These are phyloP conservation scores for Conchocele bisecta DNA, from an alignment of 2,888 invertebrate species.

Conservation along the genomic window DNA sequence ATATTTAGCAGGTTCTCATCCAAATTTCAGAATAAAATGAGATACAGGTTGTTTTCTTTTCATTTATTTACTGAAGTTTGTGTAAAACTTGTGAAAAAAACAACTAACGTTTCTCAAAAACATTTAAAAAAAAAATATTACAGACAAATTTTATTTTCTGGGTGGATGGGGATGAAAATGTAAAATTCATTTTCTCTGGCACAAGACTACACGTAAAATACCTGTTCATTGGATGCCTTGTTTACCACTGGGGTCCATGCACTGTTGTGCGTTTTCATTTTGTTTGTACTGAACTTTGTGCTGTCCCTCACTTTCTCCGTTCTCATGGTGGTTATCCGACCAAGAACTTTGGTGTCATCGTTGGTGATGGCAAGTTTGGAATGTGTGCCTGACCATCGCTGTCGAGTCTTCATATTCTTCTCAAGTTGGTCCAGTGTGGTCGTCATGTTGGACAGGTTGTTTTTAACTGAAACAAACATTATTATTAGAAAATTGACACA, in stretches of 20 bases:
- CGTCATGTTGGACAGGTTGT: constrained; percentile 44
- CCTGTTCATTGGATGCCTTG: constrained; percentile 81
- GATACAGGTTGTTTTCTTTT: too few relatives aligned
- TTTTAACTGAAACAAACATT: too few relatives aligned
- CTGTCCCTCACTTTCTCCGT: constrained; percentile 67
- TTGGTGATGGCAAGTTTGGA: constrained; percentile 67
- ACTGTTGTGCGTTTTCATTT: constrained; percentile 79
- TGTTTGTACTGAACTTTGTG: constrained; percentile 71
- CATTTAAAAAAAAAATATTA: too few relatives aligned
- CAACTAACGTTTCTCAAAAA: too few relatives aligned
- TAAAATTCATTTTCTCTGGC: background rate
- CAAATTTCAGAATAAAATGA: too few relatives aligned
- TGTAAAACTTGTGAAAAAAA: too few relatives aligned
- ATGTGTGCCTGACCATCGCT: constrained; percentile 27
- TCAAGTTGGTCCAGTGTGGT: constrained; percentile 42
- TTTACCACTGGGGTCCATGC: constrained; percentile 81
- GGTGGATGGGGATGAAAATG: background rate
- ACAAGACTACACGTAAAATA: constrained; percentile 39
- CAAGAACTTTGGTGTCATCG: constrained; percentile 76
- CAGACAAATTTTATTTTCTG: background rate
- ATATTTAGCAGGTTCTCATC: too few relatives aligned
- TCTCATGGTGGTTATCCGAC: constrained; percentile 69
- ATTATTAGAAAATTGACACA: too few relatives aligned
- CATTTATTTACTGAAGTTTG: too few relatives aligned
- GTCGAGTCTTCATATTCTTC: constrained; percentile 30